Conservation (phyloP, 2,888 invertebrate genomes). For the Cheilosia vulpina region DNA sequence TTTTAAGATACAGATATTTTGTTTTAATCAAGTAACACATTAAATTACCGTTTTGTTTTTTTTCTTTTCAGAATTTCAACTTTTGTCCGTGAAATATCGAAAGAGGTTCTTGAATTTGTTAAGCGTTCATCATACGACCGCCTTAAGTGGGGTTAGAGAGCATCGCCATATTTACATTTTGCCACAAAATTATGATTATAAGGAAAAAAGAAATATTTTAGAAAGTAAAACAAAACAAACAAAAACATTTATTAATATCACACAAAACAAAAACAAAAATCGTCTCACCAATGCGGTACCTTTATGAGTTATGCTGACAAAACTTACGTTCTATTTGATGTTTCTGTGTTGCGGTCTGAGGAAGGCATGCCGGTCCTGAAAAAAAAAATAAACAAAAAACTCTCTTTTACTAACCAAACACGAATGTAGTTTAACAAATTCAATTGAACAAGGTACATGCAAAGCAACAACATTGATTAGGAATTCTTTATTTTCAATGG, state of each 20-base stretch:
- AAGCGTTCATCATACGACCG: conserved; percentile 69
- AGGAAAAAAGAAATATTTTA: conserved; percentile 38
- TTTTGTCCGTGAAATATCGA: conserved; percentile 74
- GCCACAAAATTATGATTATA: conserved; percentile 32
- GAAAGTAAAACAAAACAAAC: conserved; percentile 19
- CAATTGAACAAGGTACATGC: conserved; percentile 42
- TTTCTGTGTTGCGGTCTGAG: conserved; percentile 54
- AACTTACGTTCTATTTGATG: conserved; percentile 69
- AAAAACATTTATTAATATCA: conserved; percentile 21
- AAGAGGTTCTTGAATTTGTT: conserved; percentile 74
- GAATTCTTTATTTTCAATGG: conserved; percentile 40
- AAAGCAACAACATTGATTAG: conserved; percentile 55
- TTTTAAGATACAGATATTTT: conserved; percentile 20
- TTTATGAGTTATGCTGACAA: conserved; percentile 7
- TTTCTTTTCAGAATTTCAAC: conserved; percentile 76
- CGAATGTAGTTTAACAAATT: conserved; percentile 28
- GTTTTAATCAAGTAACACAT: conserved; percentile 30
- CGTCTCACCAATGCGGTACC: conserved; percentile 15
- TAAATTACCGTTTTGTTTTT: conserved; percentile 76
- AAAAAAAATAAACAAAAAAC: conserved; percentile 18
- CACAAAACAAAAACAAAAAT: conserved; percentile 7
- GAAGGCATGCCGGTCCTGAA: conserved; percentile 76
- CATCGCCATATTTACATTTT: conserved; percentile 27
- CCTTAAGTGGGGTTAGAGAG: conserved; percentile 41
- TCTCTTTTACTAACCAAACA: neutral